These are phyloP conservation scores for Drosophila suzukii DNA, from an alignment of 1,140 invertebrate species.

Conservation along the genomic window DNA sequence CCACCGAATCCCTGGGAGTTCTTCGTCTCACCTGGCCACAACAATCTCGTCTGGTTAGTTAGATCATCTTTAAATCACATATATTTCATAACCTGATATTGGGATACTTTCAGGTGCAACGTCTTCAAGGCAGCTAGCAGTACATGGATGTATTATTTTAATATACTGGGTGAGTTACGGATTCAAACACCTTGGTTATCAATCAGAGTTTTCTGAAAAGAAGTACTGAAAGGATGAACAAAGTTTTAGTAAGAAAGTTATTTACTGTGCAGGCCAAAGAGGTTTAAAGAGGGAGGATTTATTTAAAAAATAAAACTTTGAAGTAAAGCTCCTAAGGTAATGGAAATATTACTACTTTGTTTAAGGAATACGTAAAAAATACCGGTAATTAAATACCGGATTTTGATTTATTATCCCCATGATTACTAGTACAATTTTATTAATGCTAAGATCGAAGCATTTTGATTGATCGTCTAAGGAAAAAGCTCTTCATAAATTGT, in stretches of 20 bases:
- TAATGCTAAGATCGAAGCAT: neutral
- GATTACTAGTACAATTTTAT: neutral
- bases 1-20: constrained; percentile 90
- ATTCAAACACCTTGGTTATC: too few relatives aligned
- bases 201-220: too few relatives aligned
- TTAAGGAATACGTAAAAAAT: too few relatives aligned
- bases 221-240: too few relatives aligned
- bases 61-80: too few relatives aligned
- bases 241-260: too few relatives aligned
- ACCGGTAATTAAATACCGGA: neutral
- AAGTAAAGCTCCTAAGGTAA: too few relatives aligned
- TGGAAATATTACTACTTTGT: too few relatives aligned
- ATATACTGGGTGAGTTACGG: constrained; percentile 86
- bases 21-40: constrained; percentile 89
- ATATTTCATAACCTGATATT: too few relatives aligned
- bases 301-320: too few relatives aligned
- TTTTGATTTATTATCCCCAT: neutral
- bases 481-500: neutral
- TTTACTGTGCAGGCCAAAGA: too few relatives aligned
- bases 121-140: constrained; percentile 92
- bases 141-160: constrained; percentile 93
- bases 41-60: constrained; percentile 88
- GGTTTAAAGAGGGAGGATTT: too few relatives aligned
- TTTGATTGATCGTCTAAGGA: neutral
- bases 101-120: constrained; percentile 85